Conservation (phyloP, 1,140 invertebrate species). For the Akabosia matsudoensis region DNA sequence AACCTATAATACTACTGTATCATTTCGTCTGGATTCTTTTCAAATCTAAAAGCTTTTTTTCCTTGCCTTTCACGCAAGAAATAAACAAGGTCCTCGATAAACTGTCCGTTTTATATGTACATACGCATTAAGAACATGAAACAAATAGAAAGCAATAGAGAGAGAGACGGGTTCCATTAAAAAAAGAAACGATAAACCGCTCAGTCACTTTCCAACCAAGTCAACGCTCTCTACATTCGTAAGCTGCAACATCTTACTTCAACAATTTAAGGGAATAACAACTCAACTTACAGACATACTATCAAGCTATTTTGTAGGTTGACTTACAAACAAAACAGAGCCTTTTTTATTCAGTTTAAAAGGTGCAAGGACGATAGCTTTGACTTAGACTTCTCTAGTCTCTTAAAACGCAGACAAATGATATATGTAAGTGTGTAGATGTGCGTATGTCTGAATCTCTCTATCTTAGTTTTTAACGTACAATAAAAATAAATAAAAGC, state of each 20-base stretch:
- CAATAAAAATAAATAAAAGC: conserved; percentile 18
- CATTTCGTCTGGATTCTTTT: too few species aligned
- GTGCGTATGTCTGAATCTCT: neutral
- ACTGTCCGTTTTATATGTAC: neutral
- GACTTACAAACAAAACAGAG: too few species aligned
- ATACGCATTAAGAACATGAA: neutral
- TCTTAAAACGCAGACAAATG: too few species aligned
- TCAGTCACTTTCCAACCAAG: neutral
- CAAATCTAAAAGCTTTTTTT: neutral
- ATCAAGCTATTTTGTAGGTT: too few species aligned
- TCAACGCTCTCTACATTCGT: neutral
- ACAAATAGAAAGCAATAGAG: neutral
- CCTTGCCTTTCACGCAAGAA: neutral
- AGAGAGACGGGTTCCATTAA: neutral
- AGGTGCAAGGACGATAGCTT: too few species aligned
- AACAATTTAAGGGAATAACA: neutral
- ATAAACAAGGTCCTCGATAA: neutral
- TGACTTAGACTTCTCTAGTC: too few species aligned
- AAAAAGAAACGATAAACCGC: neutral
- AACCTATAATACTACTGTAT: neutral
- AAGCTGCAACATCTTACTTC: neutral
- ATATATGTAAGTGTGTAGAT: too few species aligned
- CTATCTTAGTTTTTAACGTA: neutral
- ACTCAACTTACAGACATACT: too few species aligned
- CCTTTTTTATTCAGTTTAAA: too few species aligned